These are phyloP conservation scores for Anticlea derivata DNA, from an alignment of 2,888 invertebrate species.

Conservation along the genomic window DNA sequence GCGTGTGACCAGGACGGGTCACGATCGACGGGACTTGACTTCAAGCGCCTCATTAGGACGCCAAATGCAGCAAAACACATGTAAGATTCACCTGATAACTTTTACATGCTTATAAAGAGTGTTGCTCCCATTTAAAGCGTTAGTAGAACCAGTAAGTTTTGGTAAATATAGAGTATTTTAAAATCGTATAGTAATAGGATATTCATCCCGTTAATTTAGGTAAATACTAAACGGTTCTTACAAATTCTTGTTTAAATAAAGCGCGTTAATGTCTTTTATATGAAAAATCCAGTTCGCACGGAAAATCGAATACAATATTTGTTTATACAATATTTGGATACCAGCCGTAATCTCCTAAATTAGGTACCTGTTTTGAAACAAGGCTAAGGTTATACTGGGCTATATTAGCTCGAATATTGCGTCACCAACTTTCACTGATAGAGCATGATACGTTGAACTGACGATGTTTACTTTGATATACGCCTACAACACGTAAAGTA, in stretches of 20 bases:
- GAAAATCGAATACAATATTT: not conserved
- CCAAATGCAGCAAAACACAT: conserved; percentile 19
- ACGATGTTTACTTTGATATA: conserved; percentile 32
- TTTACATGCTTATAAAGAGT: conserved; percentile 4
- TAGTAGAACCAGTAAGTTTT: not conserved
- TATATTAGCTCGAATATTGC: conserved; percentile 34
- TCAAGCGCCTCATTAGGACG: conserved; percentile 25
- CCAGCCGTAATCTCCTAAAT: conserved; percentile 17
- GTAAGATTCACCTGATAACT: conserved; percentile 21
- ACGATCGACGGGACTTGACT: conserved; percentile 54
- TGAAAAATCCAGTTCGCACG: not conserved
- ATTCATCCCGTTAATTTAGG: too few species aligned
- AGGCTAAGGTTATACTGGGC: conserved; percentile 38
- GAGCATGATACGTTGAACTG: conserved; percentile 27
- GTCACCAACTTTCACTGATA: conserved; percentile 41
- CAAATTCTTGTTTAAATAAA: not conserved
- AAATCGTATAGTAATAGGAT: too few species aligned
- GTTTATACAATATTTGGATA: conserved; percentile 10
- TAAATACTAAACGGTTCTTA: not conserved
- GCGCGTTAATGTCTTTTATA: not conserved
- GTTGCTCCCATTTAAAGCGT: too few species aligned
- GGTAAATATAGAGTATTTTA: too few species aligned
- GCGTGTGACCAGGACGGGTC: conserved; percentile 61
- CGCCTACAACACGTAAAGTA: conserved; percentile 30
- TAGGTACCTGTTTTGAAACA: conserved; percentile 28